Conservation (phyloP, 2,113 vertebrate genomes). For the Ginglymostoma cirratum region DNA sequence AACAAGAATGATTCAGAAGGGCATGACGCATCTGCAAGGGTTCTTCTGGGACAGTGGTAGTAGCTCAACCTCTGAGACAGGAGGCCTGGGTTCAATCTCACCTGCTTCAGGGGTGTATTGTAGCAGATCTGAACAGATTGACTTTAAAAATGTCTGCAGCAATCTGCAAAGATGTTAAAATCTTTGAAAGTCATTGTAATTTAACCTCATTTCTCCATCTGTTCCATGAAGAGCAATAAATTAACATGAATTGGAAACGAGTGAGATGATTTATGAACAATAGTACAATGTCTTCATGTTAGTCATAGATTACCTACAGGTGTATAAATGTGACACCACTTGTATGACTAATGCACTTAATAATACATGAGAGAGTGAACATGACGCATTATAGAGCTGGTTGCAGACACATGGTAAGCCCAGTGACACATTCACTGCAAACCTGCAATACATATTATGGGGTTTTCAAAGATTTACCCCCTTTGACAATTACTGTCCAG, state of each 20-base stretch:
- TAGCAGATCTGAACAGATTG: too few species aligned
- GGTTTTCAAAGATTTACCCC: background rate
- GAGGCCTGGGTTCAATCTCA: too few species aligned
- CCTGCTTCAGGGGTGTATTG: too few species aligned
- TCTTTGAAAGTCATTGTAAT: background rate
- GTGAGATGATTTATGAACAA: background rate
- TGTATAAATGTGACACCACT: background rate
- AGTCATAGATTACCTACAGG: slow-evolving; percentile 14
- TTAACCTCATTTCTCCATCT: background rate
- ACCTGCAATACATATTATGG: background rate
- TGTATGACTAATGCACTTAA: slow-evolving; percentile 23
- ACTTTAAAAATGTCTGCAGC: too few species aligned
- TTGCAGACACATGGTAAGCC: background rate
- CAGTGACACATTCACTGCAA: background rate
- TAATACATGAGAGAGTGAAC: slow-evolving; percentile 30
- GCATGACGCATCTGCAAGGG: background rate
- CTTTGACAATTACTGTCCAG: background rate
- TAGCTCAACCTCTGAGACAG: too few species aligned
- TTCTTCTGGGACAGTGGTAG: background rate
- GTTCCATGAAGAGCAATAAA: background rate
- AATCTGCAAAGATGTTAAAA: background rate
- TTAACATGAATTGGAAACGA: background rate
- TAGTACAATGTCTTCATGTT: background rate
- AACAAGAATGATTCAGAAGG: background rate
- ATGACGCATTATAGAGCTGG: slow-evolving; percentile 9